Base-by-base conservation (phyloP, 2,888 invertebrate species). In the Cephus spinipes region DNA sequence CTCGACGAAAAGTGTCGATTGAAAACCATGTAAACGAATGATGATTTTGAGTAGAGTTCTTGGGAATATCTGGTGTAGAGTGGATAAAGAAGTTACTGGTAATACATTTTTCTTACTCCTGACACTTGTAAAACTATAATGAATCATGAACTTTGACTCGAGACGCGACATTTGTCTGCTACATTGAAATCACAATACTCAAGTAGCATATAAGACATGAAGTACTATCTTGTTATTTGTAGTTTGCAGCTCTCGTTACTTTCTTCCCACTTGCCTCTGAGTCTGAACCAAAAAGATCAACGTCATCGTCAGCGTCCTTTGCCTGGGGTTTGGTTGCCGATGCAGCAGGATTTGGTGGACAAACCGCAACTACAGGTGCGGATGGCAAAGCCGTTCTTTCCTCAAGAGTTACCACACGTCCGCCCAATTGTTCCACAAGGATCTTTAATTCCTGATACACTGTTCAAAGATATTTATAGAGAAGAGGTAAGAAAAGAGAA, bases 201-300 rank as follows among this genome's bases (percentile, higher is more conserved):
- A 23, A 55, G 55, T 23, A 55, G 55, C 55, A 55, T 23, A 23
- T 55, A 2, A 9, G 23, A 55, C 55, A 23, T 9, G 2, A 9
- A 55, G 15, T 55, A 23, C 23, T 55, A 55, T 55, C 55, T 55
- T 55, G 55, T 55, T 55, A 55, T 12, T 71, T 71, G 32, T 71
- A 6, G 71, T 15, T 31, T 11, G 71, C 71, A 71, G 32, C 71
- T 3, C 30, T 71, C 34, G 76, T 69, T 75, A 75, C 83, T 82
- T 74, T 81, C 79, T 77, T 78, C 76, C 77, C 77, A 85, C 85
- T 86, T 86, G 92, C 93, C 84, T 96, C 96, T 84, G 96, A 96
- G 85, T 96, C 97, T 75, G 96, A 96, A 68, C 94, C 96, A 92
- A 97, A 97, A 1, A 97, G 93, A 92, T 97, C 96, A 12, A 97